These are phyloP conservation scores for Bergia sp. DNA, from an alignment of 92 coral and sea anemone genomes.

Conservation along the genomic window DNA sequence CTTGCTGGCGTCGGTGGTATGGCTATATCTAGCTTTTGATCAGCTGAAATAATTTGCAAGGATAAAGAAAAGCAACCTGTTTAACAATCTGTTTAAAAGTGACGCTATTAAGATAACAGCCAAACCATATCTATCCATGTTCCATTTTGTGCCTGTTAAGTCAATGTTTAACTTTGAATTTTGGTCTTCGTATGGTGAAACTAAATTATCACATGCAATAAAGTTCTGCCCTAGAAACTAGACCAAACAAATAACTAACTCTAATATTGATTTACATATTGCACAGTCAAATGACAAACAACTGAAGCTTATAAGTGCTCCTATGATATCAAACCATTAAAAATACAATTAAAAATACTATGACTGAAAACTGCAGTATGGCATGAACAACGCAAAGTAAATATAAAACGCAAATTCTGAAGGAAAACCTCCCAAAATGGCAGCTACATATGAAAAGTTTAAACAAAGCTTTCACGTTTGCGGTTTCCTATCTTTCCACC, in stretches of 20 bases:
- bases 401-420: too few relatives aligned
- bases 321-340: not conserved
- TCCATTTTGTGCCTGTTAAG: not conserved
- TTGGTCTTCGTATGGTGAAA: too few relatives aligned
- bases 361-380: too few relatives aligned
- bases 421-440: too few relatives aligned
- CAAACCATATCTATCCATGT: not conserved
- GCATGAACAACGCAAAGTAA: too few relatives aligned
- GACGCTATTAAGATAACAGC: too few relatives aligned
- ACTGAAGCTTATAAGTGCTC: not conserved
- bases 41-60: not conserved
- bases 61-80: not conserved
- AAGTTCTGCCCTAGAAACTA: not conserved
- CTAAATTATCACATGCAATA: not conserved
- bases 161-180: not conserved
- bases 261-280: too few relatives aligned
- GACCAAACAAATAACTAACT: not conserved
- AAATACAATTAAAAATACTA: too few relatives aligned
- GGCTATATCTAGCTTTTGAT: not conserved
- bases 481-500: too few relatives aligned
- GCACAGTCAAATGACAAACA: not conserved
- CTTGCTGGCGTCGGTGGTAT: not conserved
- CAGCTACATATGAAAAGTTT: too few relatives aligned
- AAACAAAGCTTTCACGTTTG: too few relatives aligned
- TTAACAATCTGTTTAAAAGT: too few relatives aligned